Base-by-base conservation (phyloP, 2,113 vertebrate species). In the Syngnathoides biaculeatus region DNA sequence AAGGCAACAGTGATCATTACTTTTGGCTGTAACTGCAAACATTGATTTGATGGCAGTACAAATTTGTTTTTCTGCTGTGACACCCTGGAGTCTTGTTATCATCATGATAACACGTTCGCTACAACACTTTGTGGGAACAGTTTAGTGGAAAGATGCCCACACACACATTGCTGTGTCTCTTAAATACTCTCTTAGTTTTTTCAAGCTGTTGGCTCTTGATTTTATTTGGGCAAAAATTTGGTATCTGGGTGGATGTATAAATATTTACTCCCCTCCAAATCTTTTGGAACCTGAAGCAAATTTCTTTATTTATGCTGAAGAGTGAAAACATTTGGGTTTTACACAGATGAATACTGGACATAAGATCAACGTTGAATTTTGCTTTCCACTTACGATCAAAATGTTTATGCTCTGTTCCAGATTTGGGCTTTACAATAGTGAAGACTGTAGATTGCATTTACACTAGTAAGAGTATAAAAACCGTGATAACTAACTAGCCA, bases 81-180 rank as follows among this genome's bases (percentile, higher is more conserved):
- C 60, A 17, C 22, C 39, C 39, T 43, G 39, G 60, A 42, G 60
- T 43, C 60, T 62, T 62, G 60, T 62, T 22, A 62, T 62, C 60
- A 43, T 62, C 39, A 43, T 43, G 13, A 62, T 62, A 62, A 43
- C 60, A 62, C 12, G 40, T 61, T 61, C 38, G 40, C 35, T 61
- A 6, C 20, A 40, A 39, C 38, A n/a, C 20, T 43, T 43, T 43
- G 5, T 62, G 14, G 60, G 13, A 62, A 62, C 60, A 42, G 26
- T 62, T 26, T 62, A 43, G 39, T 24, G 40, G 13, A 30, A 26
- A 14, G 3, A 5, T 35, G 13, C 9, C 14, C 26, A 30, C 14
- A 30, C 24, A 62, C 22, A 43, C 22, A 62, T 62, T 43, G 7
- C 40, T 62, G 38, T 42, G 43, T 13, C 22, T 4, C 20, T 40